Evolutionary conservation across 2,888 invertebrate genomes (phyloP), one percentile per base, ranked within the genome.

Genomic region (Thereva nobilitata): DNA sequence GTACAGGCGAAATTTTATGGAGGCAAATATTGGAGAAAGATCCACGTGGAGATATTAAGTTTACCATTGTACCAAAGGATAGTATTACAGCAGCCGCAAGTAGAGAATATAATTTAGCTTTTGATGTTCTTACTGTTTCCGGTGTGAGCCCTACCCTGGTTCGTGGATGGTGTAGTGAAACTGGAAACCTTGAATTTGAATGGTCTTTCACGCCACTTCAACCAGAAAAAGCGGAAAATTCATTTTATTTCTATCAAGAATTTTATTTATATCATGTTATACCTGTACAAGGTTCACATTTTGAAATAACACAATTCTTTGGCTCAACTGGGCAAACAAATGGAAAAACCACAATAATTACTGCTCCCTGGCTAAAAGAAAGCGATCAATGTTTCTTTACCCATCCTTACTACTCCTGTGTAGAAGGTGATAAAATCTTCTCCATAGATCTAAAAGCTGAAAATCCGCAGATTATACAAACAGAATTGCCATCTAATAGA

Each of bases 141-240:
- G 91, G 92, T n/a, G 83, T 83, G 71, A 87, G 87, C 67, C 89
- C 89, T 0, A 88, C 88, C 71, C 80, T 90, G 57, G 86, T 92
- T 9, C 83, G 94, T 70, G 89, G 89, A 41, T 95, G 93, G 93
- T 91, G 92, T 75, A 80, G 88, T 5, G 84, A 85, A 42, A 86
- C 87, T 72, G 94, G 87, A 12, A 81, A 87, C 47, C 82, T 92
- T 4, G 78, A 88, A n/a, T 89, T 87, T 83, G 92, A 92, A 78
- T 92, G 92, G 92, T 86, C 86, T 0, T 73, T 88, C n/a, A 76
- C 77, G 74, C 78, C 81, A 1, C 47, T 78, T 2, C 76, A 78
- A 40, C 71, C 75, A 0, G 78, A 78, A 9, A 75, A 75, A 4
- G 82, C 83, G 0, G 81, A 83, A 9, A 78, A 81, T 68, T 83